These are phyloP conservation scores for Numenius arquata DNA, from an alignment of 2,113 vertebrate genomes.

Conservation along the genomic window DNA sequence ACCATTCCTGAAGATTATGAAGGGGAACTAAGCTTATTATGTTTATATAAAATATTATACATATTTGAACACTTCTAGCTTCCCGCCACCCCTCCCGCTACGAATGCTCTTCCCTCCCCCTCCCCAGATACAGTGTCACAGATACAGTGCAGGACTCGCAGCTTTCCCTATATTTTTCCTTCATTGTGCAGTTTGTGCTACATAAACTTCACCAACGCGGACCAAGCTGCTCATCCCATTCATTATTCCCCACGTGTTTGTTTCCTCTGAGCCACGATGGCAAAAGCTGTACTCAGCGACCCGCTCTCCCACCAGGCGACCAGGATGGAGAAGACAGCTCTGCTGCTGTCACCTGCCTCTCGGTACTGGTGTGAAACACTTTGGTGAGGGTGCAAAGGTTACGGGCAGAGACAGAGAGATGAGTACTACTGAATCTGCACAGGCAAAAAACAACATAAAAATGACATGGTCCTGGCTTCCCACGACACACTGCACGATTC, in stretches of 20 bases:
- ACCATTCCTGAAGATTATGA: constrained; percentile 73
- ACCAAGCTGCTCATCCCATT: constrained; percentile 34
- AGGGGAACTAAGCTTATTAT: constrained; percentile 75
- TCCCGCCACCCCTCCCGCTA: constrained; percentile 30
- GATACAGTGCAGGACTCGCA: constrained; percentile 61
- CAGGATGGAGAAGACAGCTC: constrained; percentile 4
- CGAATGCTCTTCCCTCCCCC: not conserved
- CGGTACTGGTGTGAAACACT: not conserved
- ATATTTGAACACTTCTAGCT: constrained; percentile 65
- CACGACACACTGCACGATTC: not conserved
- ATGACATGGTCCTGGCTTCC: constrained; percentile 32
- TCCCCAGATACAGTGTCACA: constrained; percentile 54
- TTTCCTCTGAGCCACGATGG: not conserved
- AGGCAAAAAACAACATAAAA: constrained; percentile 27
- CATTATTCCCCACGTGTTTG: not conserved
- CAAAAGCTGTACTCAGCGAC: not conserved
- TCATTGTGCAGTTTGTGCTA: constrained; percentile 67
- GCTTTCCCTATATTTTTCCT: constrained; percentile 65
- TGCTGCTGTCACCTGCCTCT: not conserved
- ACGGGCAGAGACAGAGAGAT: constrained; percentile 26
- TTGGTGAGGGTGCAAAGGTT: not conserved
- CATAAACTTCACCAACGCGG: not conserved
- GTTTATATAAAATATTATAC: constrained; percentile 73
- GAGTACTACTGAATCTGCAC: constrained; percentile 42
- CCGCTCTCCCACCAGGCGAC: not conserved